phyloP scores from a whole-genome alignment of 2,888 invertebrate genomes.

The Ectemnius lituratus region DNA sequence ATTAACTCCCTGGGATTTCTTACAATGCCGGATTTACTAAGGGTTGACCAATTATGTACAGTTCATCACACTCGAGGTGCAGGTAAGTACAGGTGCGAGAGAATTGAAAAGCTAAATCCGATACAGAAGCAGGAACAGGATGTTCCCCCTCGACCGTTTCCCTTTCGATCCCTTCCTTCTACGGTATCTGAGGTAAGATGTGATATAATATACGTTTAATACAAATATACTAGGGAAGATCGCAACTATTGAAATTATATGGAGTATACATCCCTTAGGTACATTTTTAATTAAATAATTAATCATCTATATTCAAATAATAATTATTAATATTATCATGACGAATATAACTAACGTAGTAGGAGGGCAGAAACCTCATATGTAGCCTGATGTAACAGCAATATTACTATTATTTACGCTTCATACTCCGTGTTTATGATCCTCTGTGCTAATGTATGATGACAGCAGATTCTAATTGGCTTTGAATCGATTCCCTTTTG shows the following conservation, averaged over 20 bases:
- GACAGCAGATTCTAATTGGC: conserved; percentile 8
- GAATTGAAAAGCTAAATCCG: conserved; percentile 69
- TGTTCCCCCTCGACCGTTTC: not conserved
- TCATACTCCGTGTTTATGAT: not conserved
- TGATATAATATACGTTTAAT: no score
- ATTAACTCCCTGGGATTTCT: conserved; percentile 74
- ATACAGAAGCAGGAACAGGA: conserved; percentile 42
- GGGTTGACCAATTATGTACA: conserved; percentile 67
- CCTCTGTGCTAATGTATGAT: not conserved
- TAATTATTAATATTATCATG: no score
- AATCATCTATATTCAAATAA: no score
- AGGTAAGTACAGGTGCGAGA: conserved; percentile 75
- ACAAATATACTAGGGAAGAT: no score
- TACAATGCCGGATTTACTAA: conserved; percentile 68
- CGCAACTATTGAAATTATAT: no score
- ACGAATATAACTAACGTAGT: no score
- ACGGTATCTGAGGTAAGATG: no score
- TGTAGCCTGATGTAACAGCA: not conserved
- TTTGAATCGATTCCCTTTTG: not conserved
- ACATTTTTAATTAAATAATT: no score
- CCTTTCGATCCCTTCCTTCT: no score
- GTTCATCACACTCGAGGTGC: conserved; percentile 70
- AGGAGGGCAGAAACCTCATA: not conserved
- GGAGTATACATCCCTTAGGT: no score
- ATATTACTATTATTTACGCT: not conserved